Evolutionary conservation across 2,797 vertebrate genomes (phyloP).

Genomic region (Helicolenus hilgendorfi): DNA sequence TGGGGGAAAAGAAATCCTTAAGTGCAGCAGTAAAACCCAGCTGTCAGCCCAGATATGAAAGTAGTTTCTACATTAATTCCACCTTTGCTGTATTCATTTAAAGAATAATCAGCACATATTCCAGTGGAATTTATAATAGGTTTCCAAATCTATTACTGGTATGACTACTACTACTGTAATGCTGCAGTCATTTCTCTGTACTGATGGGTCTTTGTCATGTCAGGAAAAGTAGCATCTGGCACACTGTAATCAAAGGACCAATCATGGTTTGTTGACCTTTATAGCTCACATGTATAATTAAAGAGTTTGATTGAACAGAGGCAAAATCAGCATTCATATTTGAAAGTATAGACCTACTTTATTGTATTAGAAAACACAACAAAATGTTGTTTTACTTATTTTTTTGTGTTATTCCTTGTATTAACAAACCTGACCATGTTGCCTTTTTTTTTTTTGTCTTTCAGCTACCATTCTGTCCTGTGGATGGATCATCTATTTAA

Average conservation of each 20-base stretch:
- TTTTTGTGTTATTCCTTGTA: not conserved
- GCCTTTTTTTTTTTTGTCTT: slow-evolving; percentile 47
- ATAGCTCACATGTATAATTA: not conserved
- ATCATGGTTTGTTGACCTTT: not conserved
- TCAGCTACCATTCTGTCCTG: slow-evolving; percentile 99
- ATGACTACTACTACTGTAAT: not conserved
- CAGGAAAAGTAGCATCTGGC: not conserved
- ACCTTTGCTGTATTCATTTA: not conserved
- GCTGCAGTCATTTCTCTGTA: not conserved
- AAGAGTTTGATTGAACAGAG: not conserved
- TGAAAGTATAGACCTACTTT: not conserved
- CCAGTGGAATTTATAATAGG: not conserved
- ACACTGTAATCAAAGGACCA: not conserved
- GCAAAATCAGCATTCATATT: not conserved
- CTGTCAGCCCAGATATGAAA: not conserved
- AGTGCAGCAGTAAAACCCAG: not conserved
- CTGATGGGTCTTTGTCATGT: not conserved
- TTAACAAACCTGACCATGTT: not conserved
- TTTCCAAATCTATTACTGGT: not conserved
- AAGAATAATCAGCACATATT: not conserved
- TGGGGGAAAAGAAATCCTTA: not conserved
- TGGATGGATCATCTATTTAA: slow-evolving; percentile 99
- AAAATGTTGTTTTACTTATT: not conserved
- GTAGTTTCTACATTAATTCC: not conserved
- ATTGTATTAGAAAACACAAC: not conserved